A percentile compares a stretch with the other conserved stretches of the same genome.
Conservation (phyloP, 2,113 vertebrate genomes). For the Ailuropoda melanoleuca region DNA sequence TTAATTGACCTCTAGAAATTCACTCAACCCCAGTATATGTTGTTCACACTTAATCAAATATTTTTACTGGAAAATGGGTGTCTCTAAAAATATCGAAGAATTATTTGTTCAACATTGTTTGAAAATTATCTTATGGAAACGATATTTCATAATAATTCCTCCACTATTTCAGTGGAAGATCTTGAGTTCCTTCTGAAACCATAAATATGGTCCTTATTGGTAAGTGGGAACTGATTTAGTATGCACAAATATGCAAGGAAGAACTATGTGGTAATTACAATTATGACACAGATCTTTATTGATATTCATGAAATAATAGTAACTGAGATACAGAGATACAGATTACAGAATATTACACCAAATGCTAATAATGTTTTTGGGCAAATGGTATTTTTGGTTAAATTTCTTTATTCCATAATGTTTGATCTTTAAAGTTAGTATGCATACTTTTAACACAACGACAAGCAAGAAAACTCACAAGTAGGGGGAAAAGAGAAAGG, state of each 20-base stretch:
- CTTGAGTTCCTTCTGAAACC: background rate
- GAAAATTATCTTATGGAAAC: background rate
- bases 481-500: background rate
- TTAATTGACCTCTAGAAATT: background rate
- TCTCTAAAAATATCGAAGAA: background rate
- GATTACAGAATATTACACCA: background rate
- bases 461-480: background rate
- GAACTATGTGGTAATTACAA: background rate
- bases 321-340: background rate
- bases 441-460: background rate
- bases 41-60: background rate
- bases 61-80: background rate
- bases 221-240: background rate
- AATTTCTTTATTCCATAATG: background rate
- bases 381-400: background rate
- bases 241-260: background rate
- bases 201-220: background rate
- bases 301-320: background rate
- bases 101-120: background rate
- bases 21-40: background rate
- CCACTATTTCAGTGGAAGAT: background rate
- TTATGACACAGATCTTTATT: background rate
- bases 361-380: background rate
- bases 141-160: background rate
- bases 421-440: background rate